These are phyloP conservation scores for Sardina pilchardus DNA, from an alignment of 2,113 vertebrate species.

Conservation along the genomic window DNA sequence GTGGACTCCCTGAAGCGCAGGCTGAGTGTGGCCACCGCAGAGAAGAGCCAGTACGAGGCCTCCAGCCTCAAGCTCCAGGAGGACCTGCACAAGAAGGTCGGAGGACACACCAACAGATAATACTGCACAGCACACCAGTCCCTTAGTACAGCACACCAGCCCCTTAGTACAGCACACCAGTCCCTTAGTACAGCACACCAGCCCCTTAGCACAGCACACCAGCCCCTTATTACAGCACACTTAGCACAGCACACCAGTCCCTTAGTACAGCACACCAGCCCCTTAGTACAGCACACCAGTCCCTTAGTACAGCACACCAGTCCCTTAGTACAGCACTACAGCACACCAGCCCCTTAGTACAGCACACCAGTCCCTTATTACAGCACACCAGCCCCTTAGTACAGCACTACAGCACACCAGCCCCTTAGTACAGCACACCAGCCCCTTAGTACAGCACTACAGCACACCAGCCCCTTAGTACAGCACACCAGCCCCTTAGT, in stretches of 20 bases:
- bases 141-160: no score
- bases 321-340: not conserved
- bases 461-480: not conserved
- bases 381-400: not conserved
- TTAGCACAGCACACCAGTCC: not conserved
- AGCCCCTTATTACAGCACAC: no score
- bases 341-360: no score
- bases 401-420: no score
- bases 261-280: no score
- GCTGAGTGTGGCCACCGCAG: slow-evolving; percentile 76
- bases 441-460: no score
- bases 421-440: not conserved
- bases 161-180: not conserved
- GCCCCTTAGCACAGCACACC: not conserved
- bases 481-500: no score
- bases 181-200: no score
- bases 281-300: not conserved
- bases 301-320: not conserved
- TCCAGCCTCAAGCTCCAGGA: slow-evolving; percentile 78
- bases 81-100: slow-evolving; percentile 85
- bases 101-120: not conserved
- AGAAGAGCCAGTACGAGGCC: slow-evolving; percentile 79
- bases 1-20: slow-evolving; percentile 85
- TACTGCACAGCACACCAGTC: not conserved
- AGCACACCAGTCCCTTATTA: no score